Evolutionary conservation across 2,888 invertebrate genomes (phyloP), one percentile per base, ranked within the genome.

Genomic region (Cephalotes varians): DNA sequence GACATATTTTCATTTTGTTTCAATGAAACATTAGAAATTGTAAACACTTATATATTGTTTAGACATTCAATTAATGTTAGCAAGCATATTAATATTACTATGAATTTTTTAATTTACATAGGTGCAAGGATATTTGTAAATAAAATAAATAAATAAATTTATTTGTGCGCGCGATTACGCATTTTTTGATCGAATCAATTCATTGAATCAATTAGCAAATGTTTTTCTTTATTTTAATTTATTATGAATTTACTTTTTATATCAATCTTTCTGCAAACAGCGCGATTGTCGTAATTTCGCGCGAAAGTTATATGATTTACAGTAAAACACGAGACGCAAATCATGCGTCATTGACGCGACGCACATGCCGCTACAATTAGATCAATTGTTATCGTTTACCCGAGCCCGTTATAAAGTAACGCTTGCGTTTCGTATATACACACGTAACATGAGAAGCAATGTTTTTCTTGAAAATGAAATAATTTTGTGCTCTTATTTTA

Each of bases 311-410:
- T 56, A 25, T 51, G 18, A 4, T 72, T 72, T 72, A 25, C 25
- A 37, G 7, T 56, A 72, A 56, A 72, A 56, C 15, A 25, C 64
- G 31, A 74, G 65, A 83, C 86, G 81, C 86, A 60, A 67, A 74
- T 65, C 56, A 58, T 6, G 60, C 73, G 51, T 49, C 44, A 72
- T 81, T 60, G 80, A 69, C 80, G 79, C 80, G 69, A 71, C 67
- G 62, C 72, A 84, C 82, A 73, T 88, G 56, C 84, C 81, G 74
- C 62, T 81, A 86, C 84, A 87, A 88, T 86, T 86, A 88, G 87
- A 84, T 88, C 88, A 88, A 88, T 84, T 86, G 84, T 88, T 86
- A 88, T 88, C 86, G 77, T 88, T 82, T 49, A 69, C 49, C 51
- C 69, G 82, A 69, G 28, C 73, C n/a, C 77, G 65, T 77, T 82